phyloP scores from a whole-genome alignment of 2,888 invertebrate genomes.

The Ephialtes manifestator region DNA sequence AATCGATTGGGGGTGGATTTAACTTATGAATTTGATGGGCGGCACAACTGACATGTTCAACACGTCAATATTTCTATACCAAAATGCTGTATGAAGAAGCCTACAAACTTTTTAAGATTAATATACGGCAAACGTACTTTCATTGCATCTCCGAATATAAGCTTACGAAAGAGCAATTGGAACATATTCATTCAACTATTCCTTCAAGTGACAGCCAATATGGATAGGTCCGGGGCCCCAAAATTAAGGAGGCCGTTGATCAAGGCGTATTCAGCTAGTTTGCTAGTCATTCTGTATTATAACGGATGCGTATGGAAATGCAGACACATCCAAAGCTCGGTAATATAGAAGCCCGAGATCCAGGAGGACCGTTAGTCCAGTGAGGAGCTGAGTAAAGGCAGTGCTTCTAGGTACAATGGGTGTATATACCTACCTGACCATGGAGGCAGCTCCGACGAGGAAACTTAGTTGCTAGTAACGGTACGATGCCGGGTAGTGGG shows the following conservation, averaged over 20 bases:
- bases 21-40: no score
- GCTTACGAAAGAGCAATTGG: background rate
- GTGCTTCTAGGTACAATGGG: constrained; percentile 37
- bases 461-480: constrained; percentile 52
- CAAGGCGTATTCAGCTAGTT: background rate
- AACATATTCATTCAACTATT: background rate
- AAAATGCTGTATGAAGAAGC: no score
- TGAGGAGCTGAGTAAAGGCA: constrained; percentile 29
- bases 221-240: background rate
- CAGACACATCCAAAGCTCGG: background rate
- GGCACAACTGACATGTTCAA: no score
- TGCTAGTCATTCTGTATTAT: background rate
- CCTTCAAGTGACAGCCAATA: background rate
- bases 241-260: background rate
- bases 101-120: background rate
- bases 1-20: no score
- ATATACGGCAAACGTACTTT: background rate
- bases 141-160: background rate
- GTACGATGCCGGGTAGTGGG: constrained; percentile 37
- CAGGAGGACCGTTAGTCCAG: constrained; percentile 20
- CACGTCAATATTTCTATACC: no score
- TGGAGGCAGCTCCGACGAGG: constrained; percentile 22
- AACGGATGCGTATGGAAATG: background rate
- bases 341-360: constrained; percentile 32
- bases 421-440: constrained; percentile 26